A percentile compares a stretch with the other conserved stretches of the same genome.
These are phyloP conservation scores for Selenia dentaria DNA, from an alignment of 2,888 invertebrate species.

Conservation along the genomic window DNA sequence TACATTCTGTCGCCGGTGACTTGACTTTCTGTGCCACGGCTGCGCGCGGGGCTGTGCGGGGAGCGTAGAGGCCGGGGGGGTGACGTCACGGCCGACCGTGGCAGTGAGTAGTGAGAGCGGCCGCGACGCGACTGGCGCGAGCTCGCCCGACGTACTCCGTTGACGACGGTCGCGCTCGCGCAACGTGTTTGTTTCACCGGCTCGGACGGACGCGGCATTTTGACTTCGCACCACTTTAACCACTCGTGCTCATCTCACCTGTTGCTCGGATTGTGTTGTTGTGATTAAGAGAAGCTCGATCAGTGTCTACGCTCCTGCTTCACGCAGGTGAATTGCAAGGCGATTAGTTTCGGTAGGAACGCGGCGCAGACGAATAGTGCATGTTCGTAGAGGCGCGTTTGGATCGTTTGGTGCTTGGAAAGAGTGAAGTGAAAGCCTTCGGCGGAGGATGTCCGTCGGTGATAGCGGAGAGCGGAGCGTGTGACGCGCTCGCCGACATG, in stretches of 20 bases:
- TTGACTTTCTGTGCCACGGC: constrained; percentile 80
- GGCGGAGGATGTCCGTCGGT: constrained; percentile 76
- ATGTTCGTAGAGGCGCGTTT: constrained; percentile 70
- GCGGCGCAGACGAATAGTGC: constrained; percentile 60
- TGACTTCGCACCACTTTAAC: constrained; percentile 50
- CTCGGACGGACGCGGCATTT: constrained; percentile 59
- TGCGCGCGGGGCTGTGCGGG: constrained; percentile 57
- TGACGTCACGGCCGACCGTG: constrained; percentile 84
- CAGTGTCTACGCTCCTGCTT: constrained; percentile 11
- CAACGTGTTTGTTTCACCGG: constrained; percentile 66
- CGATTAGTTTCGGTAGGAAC: constrained; percentile 63
- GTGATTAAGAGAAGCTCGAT: constrained; percentile 53
- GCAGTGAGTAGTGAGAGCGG: constrained; percentile 80
- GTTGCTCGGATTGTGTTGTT: constrained; percentile 70
- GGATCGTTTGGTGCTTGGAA: constrained; percentile 76
- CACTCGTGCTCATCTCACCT: constrained; percentile 62
- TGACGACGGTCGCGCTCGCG: constrained; percentile 79
- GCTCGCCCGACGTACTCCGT: constrained; percentile 77
- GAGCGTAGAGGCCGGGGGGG: constrained; percentile 42
- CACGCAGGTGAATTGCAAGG: constrained; percentile 8
- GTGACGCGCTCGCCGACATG: constrained; percentile 85
- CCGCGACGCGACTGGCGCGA: constrained; percentile 64
- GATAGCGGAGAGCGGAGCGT: constrained; percentile 66
- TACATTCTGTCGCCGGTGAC: constrained; percentile 74
- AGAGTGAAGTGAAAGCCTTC: constrained; percentile 80